Conservation (phyloP, 2,113 vertebrate genomes). For the Macroglossus sobrinus region DNA sequence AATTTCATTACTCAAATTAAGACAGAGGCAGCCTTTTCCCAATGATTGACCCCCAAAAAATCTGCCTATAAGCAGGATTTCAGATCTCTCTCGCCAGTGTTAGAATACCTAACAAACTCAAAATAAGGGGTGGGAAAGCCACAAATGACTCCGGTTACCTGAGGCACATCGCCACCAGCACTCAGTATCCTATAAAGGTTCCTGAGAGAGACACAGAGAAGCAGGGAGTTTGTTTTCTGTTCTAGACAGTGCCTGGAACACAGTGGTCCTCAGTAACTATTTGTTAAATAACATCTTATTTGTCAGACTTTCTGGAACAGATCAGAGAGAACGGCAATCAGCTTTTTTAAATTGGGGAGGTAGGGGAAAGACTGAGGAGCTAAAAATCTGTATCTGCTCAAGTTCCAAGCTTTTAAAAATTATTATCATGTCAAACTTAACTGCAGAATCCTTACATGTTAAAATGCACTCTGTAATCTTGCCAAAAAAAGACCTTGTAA, state of each 20-base stretch:
- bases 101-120: neutral
- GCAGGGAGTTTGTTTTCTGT: neutral
- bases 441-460: constrained; percentile 34
- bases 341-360: neutral
- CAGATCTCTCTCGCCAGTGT: neutral
- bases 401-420: neutral
- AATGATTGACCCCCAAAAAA: neutral
- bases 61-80: neutral
- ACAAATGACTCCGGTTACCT: neutral
- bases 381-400: neutral
- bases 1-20: neutral
- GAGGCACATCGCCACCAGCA: too few relatives aligned
- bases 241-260: neutral
- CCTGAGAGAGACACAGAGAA: neutral
- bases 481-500: neutral
- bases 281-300: neutral
- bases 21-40: neutral
- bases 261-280: neutral
- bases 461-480: constrained; percentile 3
- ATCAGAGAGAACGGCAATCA: neutral
- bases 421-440: constrained; percentile 3
- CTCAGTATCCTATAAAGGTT: neutral
- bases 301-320: neutral
- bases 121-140: neutral
- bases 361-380: neutral